Evolutionary conservation across 2,797 vertebrate genomes (phyloP), one percentile per base, ranked within the genome.

Genomic region (Margarornis squamiger): DNA sequence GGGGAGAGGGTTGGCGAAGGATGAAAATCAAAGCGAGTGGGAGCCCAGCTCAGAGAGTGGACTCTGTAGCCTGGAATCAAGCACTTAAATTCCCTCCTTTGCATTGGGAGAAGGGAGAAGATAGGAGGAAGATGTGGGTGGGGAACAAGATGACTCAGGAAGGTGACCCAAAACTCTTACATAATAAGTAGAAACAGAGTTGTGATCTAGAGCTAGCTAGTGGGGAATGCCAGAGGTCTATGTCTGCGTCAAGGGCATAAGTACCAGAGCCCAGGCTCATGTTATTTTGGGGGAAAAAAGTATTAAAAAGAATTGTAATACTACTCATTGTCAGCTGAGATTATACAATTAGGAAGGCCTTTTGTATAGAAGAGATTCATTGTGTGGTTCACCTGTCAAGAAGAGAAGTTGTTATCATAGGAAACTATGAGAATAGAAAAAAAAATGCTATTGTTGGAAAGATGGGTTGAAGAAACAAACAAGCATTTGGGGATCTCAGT

Each of bases 231-330:
- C 54, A 32, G 49, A 32, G 9, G 19, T n/a, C 39, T 39, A 12
- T 0, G 0, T 20, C 27, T 67, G 8, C 36, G 5, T 73, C 8
- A 29, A 57, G 32, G 26, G 17, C 12, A 4, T 18, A 4, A 3
- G 21, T 19, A n/a, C n/a, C 34, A 32, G 18, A 79, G 36, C 19
- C 17, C 19, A 80, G 57, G 15, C 21, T 78, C n/a, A 14, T 59
- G 29, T 20, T 71, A 46, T 34, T 86, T 83, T 54, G 52, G 14
- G 30, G 41, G 20, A 45, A 71, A 46, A 10, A 30, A 30, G 29
- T n/a, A 8, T 61, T 71, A 32, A 61, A 71, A 68, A 61, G 1
- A 61, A 61, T 75, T 84, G 32, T 38, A 63, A 49, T 78, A 14
- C 29, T 73, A 23, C 9, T 79, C 8, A 34, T 57, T 86, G n/a